phyloP scores from a whole-genome alignment of 2,113 vertebrate species.

The human region DNA sequence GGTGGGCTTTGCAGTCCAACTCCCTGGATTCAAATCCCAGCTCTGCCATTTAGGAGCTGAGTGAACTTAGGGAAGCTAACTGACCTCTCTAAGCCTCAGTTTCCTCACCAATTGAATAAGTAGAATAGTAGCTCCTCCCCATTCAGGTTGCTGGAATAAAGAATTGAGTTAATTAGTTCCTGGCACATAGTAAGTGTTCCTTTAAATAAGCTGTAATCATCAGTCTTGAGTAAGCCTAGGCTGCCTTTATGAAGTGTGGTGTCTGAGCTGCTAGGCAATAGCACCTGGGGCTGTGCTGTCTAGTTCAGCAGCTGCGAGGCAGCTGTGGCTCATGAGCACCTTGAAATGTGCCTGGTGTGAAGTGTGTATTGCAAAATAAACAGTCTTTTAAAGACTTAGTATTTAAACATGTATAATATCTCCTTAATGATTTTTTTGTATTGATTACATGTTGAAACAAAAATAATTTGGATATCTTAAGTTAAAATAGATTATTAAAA shows the following conservation, averaged over 20 bases:
- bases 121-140: not conserved
- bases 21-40: not conserved
- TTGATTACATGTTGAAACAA: not conserved
- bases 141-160: not conserved
- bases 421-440: not conserved
- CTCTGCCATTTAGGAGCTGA: not conserved
- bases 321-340: not conserved
- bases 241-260: not conserved
- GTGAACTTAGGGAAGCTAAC: not conserved
- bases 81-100: not conserved
- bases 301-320: fast-evolving
- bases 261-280: not conserved
- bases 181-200: not conserved
- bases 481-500: not conserved
- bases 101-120: too few species aligned
- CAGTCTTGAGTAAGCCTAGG: not conserved
- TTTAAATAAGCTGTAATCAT: not conserved
- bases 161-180: not conserved
- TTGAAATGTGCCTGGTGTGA: not conserved
- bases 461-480: not conserved
- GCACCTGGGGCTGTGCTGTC: too few species aligned
- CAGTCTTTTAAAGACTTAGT: not conserved
- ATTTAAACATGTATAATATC: not conserved
- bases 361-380: too few species aligned
- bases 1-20: not conserved